Base-by-base conservation (phyloP, 2,888 invertebrate genomes). In the Cryptosula pallasiana region DNA sequence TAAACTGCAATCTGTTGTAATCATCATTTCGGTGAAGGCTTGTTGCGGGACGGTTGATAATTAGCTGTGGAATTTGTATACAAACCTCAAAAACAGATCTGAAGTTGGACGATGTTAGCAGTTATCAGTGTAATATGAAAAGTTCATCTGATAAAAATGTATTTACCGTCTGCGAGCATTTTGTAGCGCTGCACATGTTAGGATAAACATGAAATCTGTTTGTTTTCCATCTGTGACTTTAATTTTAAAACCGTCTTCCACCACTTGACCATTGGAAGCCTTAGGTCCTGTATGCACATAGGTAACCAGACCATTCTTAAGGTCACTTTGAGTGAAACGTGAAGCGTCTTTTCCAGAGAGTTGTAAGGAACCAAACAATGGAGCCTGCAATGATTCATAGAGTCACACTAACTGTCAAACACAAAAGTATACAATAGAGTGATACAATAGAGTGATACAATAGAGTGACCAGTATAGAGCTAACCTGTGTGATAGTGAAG, bases 231-330 rank as follows among this genome's bases (percentile, higher is more conserved):
- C 85, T 0, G 81, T 79, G 0, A 84, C 79, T 1, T 79, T 78
- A 74, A 85, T 79, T 0, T 79, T 79, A 74, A 85, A 83, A 69
- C 78, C 78, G 75, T 85, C 85, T 1, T 76, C 75, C n/a, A 63
- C 9, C 13, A 63, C 34, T n/a, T 63, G 63, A 27, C 32, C 27
- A 34, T 34, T n/a, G 9, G 70, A 70, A 1, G 74, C 57, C 73
- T 84, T 84, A 0, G 81, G 79, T n/a, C 84, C 84, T 73, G 84
- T 84, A 76, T 85, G 85, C 34, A 81, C 81, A 75, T 85, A 85
- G 57, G 78, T 80, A 70, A 85, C 81, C 72, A 79, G 72, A 72
- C 82, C 81, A 27, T 79, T 76, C 29, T 78, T 77, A 36, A 85
- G 73, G 73, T 85, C 84, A 23, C 77, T 75, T 77, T 81, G 78